phyloP scores from a whole-genome alignment of 2,888 invertebrate genomes.

The Polymixis flavicincta region DNA sequence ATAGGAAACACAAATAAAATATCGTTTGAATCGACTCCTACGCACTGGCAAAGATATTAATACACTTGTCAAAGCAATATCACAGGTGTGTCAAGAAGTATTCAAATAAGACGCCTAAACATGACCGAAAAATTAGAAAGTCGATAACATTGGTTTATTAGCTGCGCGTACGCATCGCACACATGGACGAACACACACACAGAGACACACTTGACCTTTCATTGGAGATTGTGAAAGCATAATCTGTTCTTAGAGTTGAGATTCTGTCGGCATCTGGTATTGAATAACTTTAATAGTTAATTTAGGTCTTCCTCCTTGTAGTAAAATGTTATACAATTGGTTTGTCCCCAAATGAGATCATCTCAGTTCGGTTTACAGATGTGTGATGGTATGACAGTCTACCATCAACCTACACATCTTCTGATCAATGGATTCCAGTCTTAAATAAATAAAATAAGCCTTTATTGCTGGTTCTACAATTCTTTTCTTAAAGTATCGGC shows the following conservation, averaged over 20 bases:
- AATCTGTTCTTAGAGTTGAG: slow-evolving; percentile 31
- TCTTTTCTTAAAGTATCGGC: too few relatives aligned
- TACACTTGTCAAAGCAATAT: slow-evolving; percentile 53
- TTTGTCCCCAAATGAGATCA: neutral
- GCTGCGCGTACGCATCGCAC: slow-evolving; percentile 68
- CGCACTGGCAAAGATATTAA: slow-evolving; percentile 28
- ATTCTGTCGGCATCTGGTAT: slow-evolving; percentile 42
- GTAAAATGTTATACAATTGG: neutral
- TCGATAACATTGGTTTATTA: slow-evolving; percentile 76
- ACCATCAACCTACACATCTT: neutral
- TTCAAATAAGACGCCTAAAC: slow-evolving; percentile 60
- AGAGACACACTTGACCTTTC: slow-evolving; percentile 79
- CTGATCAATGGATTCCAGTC: neutral
- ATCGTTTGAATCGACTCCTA: slow-evolving; percentile 17
- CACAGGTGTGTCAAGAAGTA: slow-evolving; percentile 64
- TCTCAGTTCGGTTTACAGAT: neutral
- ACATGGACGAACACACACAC: slow-evolving; percentile 45
- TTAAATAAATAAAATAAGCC: too few relatives aligned
- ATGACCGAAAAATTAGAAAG: slow-evolving; percentile 83
- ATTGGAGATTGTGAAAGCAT: slow-evolving; percentile 82
- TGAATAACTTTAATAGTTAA: slow-evolving; percentile 49
- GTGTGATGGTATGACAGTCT: neutral
- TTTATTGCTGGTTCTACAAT: too few relatives aligned
- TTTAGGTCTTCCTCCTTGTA: neutral
- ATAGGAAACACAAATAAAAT: slow-evolving; percentile 29